Evolutionary conservation across 2,113 vertebrate species (phyloP).

Genomic region (Oostethus manadensis): DNA sequence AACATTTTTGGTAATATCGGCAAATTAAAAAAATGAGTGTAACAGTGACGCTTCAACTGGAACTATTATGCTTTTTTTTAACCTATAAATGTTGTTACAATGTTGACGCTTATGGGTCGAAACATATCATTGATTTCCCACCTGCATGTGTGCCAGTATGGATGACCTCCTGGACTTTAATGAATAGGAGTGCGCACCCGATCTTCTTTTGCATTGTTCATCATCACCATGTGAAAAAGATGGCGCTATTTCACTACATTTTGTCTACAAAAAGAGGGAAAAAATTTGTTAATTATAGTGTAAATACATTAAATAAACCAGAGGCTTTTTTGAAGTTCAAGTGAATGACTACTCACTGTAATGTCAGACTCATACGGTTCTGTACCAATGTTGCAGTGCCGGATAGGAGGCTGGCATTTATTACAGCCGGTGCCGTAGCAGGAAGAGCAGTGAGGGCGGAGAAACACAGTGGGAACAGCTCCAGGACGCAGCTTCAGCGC

Average conservation of each 20-base stretch:
- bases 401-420: conserved; percentile 45
- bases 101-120: background rate
- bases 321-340: background rate
- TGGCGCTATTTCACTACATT: conserved; percentile 6
- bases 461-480: conserved; percentile 70
- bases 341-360: conserved; percentile 38
- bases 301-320: too few relatives aligned
- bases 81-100: too few relatives aligned
- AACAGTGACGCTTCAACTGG: background rate
- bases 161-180: conserved; percentile 93
- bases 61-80: too few relatives aligned
- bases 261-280: conserved; percentile 9
- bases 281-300: too few relatives aligned
- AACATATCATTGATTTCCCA: conserved; percentile 43
- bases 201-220: conserved; percentile 11
- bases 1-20: background rate
- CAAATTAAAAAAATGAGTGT: background rate
- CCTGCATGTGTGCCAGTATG: conserved; percentile 86
- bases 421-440: conserved; percentile 51
- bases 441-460: conserved; percentile 54
- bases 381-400: conserved; percentile 19
- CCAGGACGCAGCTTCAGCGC: conserved; percentile 56
- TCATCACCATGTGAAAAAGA: background rate
- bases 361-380: conserved; percentile 12
- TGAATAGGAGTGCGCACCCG: conserved; percentile 84